A percentile compares a stretch with the other conserved stretches of the same genome.
Conservation (phyloP, 2,797 vertebrate species). For the Pantherophis alleghaniensis region DNA sequence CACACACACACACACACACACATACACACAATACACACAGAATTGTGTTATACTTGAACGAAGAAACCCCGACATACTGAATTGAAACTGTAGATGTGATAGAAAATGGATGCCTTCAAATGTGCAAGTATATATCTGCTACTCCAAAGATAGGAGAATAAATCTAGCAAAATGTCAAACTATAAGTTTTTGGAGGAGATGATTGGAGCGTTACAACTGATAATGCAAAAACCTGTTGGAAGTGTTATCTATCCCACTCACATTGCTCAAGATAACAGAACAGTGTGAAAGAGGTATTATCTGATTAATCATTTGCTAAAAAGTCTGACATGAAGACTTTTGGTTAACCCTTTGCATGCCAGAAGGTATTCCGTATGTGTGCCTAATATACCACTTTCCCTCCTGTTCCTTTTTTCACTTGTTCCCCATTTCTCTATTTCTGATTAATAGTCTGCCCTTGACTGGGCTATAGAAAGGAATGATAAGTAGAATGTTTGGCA, state of each 20-base stretch:
- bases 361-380: neutral
- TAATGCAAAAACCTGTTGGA: slow-evolving; percentile 2
- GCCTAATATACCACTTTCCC: neutral
- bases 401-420: neutral
- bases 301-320: slow-evolving; percentile 4
- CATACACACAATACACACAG: neutral
- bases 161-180: neutral
- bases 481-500: neutral
- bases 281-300: neutral
- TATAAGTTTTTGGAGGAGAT: neutral
- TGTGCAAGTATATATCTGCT: neutral
- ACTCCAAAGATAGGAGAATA: neutral
- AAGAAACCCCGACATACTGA: neutral
- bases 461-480: neutral
- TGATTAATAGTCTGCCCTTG: neutral
- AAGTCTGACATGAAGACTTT: neutral
- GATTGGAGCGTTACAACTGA: neutral
- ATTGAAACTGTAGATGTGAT: neutral
- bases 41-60: neutral
- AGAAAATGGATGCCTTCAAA: neutral
- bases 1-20: too few relatives aligned
- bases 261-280: neutral
- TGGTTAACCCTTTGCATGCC: neutral
- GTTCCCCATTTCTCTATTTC: neutral
- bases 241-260: slow-evolving; percentile 5